These are phyloP conservation scores for Phasianus colchicus DNA, from an alignment of 2,113 vertebrate species.

Conservation along the genomic window DNA sequence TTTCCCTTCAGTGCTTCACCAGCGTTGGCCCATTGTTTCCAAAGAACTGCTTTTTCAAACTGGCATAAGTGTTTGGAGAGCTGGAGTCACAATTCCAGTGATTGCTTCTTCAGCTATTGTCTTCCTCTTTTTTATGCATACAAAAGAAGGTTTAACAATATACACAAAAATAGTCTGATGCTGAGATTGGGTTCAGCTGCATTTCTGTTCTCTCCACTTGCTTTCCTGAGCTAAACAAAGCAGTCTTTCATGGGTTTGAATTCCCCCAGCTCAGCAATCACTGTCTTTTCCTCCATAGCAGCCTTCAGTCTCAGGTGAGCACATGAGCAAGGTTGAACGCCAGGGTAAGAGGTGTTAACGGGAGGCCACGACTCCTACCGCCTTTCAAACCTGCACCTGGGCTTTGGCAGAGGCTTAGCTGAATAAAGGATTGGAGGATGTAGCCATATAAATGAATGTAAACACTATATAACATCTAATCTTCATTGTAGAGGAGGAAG, in stretches of 20 bases:
- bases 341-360: not conserved
- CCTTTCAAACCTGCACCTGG: not conserved
- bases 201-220: rapidly evolving
- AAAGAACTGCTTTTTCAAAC: not conserved
- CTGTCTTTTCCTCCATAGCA: not conserved
- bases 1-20: not conserved
- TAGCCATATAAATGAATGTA: slow-evolving; percentile 49
- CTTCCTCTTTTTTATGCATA: not conserved
- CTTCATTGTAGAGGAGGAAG: slow-evolving; percentile 51
- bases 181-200: not conserved
- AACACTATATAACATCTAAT: slow-evolving; percentile 54
- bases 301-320: not conserved
- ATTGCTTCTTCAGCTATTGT: not conserved
- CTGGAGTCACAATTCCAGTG: not conserved
- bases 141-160: not conserved
- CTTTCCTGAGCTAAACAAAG: not conserved
- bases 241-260: not conserved
- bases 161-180: not conserved
- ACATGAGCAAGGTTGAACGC: rapidly evolving
- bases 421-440: slow-evolving; percentile 49
- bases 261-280: not conserved
- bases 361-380: not conserved
- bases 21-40: not conserved
- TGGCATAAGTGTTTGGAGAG: not conserved
- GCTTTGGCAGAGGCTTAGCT: slow-evolving; percentile 9